phyloP scores from a whole-genome alignment of 2,113 vertebrate genomes.

The human (Homo sapiens) region DNA sequence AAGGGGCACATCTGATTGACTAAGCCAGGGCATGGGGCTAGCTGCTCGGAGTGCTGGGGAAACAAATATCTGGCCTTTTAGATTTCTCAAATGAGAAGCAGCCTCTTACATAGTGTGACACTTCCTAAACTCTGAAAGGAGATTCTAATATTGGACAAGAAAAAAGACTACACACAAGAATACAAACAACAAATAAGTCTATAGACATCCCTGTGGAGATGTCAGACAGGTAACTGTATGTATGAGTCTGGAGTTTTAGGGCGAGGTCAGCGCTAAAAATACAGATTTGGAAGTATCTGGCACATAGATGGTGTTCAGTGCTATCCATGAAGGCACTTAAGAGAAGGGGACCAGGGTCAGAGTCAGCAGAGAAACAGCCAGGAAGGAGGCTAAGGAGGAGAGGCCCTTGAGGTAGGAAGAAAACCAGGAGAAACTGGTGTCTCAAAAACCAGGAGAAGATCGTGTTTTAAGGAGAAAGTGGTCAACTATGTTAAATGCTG shows the following conservation, averaged over 20 bases:
- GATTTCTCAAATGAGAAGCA: background rate
- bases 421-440: background rate
- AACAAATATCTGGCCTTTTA: background rate
- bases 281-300: background rate
- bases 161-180: background rate
- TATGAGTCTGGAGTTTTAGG: background rate
- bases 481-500: background rate
- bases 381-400: background rate
- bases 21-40: background rate
- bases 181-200: background rate
- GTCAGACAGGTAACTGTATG: background rate
- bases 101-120: background rate
- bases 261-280: background rate
- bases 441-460: background rate
- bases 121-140: background rate
- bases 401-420: background rate
- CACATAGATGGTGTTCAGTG: background rate
- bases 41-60: background rate
- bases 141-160: background rate
- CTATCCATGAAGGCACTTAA: background rate
- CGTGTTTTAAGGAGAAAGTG: background rate
- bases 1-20: background rate
- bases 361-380: background rate
- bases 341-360: background rate
- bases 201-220: background rate